Base-by-base conservation (phyloP, 2,113 vertebrate genomes). In the Spheniscus mendiculus region DNA sequence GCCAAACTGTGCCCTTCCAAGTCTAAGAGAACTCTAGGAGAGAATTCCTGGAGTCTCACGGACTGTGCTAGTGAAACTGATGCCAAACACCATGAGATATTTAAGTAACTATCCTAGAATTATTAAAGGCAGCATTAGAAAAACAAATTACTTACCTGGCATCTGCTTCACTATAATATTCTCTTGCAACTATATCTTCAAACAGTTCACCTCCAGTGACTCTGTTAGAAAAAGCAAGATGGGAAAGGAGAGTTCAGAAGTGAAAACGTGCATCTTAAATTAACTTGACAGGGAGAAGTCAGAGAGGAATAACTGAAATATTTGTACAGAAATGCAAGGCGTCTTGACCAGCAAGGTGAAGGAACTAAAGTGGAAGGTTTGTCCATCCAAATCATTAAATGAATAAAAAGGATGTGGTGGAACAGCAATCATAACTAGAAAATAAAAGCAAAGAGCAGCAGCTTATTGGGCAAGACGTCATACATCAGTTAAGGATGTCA, bases 141-240 rank as follows among this genome's bases (percentile, higher is more conserved):
- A 95, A 90, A 40, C 11, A 59, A 83, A 69, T 45, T 7, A 98
- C 99, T 98, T 97, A 99, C 99, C 99, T 99, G 98, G 99, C 99
- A 94, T 99, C 99, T 52, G 99, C 99, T 98, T 99, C 99, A 83
- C 99, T 99, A 91, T 99, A 99, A 98, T 99, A 99, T 93, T 99
- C 99, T 95, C 99, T 98, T 95, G 99, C 99, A 89, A 99, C 99
- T 66, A 99, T 99, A 93, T 99, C 99, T 97, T 99, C 99, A 97
- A 99, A 99, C 92, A 99, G 89, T 98, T 99, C 99, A 26, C 99
- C 99, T 67, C 99, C 99, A 12, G 99, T 99, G 63, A 99, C 99
- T 98, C 99, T 99, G 98, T 74, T 88, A 90, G 52, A 82, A 84
- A 95, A 79, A 79, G 29, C 34, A 93, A 78, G 66, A 90, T 29